A percentile compares a stretch with the other conserved stretches of the same genome.
These are phyloP conservation scores for Equus quagga DNA, from an alignment of 2,113 vertebrate genomes.

Conservation along the genomic window DNA sequence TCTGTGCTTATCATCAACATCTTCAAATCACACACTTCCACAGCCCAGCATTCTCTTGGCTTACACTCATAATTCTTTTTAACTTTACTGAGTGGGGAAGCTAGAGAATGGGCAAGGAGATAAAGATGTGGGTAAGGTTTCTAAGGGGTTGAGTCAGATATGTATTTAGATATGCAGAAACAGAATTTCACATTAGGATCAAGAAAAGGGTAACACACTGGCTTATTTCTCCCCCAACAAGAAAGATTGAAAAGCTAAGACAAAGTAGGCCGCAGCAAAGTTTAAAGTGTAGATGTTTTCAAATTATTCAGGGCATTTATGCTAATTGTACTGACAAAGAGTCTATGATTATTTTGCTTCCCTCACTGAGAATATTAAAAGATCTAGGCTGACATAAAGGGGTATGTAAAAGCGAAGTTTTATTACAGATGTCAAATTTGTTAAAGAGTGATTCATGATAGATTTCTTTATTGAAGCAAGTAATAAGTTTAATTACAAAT, in stretches of 20 bases:
- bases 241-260: slow-evolving; percentile 32
- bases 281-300: slow-evolving; percentile 65
- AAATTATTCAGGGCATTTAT: slow-evolving; percentile 67
- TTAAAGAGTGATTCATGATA: slow-evolving; percentile 57
- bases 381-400: slow-evolving; percentile 64
- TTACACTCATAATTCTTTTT: slow-evolving; percentile 69
- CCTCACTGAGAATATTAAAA: slow-evolving; percentile 74
- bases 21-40: slow-evolving; percentile 72
- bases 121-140: slow-evolving; percentile 63
- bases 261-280: slow-evolving; percentile 46
- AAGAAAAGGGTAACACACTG: slow-evolving; percentile 26
- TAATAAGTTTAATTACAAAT: slow-evolving; percentile 74
- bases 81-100: slow-evolving; percentile 53
- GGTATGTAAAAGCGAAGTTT: slow-evolving; percentile 59
- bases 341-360: slow-evolving; percentile 75
- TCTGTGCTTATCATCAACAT: slow-evolving; percentile 54
- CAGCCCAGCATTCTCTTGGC: slow-evolving; percentile 41
- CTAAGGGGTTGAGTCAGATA: slow-evolving; percentile 66
- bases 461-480: slow-evolving; percentile 66
- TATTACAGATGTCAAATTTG: slow-evolving; percentile 75
- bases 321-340: slow-evolving; percentile 71
- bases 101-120: slow-evolving; percentile 58
- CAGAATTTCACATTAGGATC: slow-evolving; percentile 59
- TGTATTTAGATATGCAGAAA: slow-evolving; percentile 69
- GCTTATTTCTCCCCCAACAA: not conserved